Percentiles rank a stretch among this genome's conserved stretches.
phyloP scores from a whole-genome alignment of 2,797 vertebrate species.

The Graptemys geographica region DNA sequence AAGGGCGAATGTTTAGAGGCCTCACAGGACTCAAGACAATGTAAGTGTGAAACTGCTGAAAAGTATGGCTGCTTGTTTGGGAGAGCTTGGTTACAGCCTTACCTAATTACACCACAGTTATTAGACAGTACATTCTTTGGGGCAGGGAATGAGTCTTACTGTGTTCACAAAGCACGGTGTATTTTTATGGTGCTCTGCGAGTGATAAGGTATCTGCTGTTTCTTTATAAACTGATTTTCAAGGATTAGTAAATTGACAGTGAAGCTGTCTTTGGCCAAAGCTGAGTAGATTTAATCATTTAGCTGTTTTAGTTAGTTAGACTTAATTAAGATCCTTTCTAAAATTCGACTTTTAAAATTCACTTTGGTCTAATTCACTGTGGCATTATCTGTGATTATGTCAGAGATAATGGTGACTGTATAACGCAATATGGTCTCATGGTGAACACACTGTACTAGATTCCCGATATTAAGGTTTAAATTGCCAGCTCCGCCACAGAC shows the following conservation, averaged over 20 bases:
- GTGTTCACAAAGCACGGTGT: accelerated
- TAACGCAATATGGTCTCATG: neutral
- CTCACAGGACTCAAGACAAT: slow-evolving; percentile 92
- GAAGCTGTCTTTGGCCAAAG: neutral
- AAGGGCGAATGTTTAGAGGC: slow-evolving; percentile 92
- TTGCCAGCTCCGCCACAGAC: neutral
- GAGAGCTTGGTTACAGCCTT: neutral
- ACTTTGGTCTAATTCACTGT: neutral
- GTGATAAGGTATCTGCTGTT: neutral
- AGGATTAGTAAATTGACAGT: neutral
- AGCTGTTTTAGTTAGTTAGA: neutral
- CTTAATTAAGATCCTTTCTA: neutral
- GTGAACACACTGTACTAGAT: neutral
- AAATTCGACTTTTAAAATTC: neutral
- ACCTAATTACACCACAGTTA: neutral
- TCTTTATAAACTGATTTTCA: neutral
- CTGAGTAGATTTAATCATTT: neutral
- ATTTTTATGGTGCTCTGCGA: neutral
- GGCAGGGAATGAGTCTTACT: accelerated
- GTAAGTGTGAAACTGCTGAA: slow-evolving; percentile 82
- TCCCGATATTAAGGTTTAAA: neutral
- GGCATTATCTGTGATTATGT: neutral
- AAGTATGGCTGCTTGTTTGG: neutral
- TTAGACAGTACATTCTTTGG: neutral
- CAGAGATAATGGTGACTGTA: neutral